These are phyloP conservation scores for Drosophila emarginata DNA, from an alignment of 2,888 invertebrate genomes.

Conservation along the genomic window DNA sequence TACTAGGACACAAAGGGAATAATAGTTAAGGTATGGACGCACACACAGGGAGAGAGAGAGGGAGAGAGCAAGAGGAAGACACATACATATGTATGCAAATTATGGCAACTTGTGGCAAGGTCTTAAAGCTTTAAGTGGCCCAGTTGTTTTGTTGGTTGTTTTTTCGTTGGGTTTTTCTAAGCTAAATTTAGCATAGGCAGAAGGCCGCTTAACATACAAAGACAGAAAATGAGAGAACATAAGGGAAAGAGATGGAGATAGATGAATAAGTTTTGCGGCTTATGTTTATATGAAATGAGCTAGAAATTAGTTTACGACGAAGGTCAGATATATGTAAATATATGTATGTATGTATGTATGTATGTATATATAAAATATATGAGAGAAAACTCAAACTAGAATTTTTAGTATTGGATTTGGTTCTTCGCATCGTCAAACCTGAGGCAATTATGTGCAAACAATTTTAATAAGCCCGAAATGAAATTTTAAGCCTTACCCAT, in stretches of 20 bases:
- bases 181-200: constrained; percentile 63
- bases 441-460: constrained; percentile 55
- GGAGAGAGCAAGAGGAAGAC: not conserved
- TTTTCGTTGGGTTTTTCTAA: constrained; percentile 15
- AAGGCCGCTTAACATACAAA: constrained; percentile 48
- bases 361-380: no score
- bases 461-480: constrained; percentile 59
- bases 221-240: not conserved
- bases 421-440: not conserved
- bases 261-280: not conserved
- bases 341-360: no score
- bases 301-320: constrained; percentile 71
- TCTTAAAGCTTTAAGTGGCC: constrained; percentile 49
- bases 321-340: constrained; percentile 45
- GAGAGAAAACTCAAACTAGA: constrained; percentile 25
- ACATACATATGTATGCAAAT: constrained; percentile 47
- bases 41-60: not conserved
- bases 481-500: constrained; percentile 49
- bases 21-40: not conserved
- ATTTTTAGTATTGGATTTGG: constrained; percentile 8
- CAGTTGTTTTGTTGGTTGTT: constrained; percentile 35
- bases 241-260: not conserved
- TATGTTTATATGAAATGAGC: constrained; percentile 61
- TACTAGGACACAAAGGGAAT: not conserved
- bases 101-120: constrained; percentile 43